Percentiles rank a stretch among this genome's conserved stretches.
Conservation (phyloP, 2,113 vertebrate genomes). For the Callionymus lyra region DNA sequence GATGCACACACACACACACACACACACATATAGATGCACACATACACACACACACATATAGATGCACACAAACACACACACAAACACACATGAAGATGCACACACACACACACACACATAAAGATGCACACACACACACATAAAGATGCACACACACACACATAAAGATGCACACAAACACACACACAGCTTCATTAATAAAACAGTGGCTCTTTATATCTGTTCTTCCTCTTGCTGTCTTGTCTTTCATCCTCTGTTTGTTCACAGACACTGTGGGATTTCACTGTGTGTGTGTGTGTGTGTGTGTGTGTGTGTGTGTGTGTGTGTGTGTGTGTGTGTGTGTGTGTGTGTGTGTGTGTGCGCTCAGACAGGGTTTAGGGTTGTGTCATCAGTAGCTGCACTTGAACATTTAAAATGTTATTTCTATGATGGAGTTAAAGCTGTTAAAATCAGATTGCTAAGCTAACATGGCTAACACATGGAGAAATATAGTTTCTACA, state of each 20-base stretch:
- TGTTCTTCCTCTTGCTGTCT: conserved; percentile 64
- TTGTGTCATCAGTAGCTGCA: conserved; percentile 55
- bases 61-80: too few relatives aligned
- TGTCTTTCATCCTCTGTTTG: conserved; percentile 69
- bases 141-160: conserved; percentile 21
- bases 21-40: too few relatives aligned
- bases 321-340: conserved; percentile 23
- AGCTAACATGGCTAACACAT: too few relatives aligned
- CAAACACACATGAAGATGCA: too few relatives aligned
- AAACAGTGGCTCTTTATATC: conserved; percentile 69
- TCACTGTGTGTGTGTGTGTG: conserved; percentile 28
- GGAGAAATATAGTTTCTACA: too few relatives aligned
- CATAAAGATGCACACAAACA: conserved; percentile 39
- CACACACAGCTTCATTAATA: conserved; percentile 70
- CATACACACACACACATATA: too few relatives aligned
- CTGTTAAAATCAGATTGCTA: too few relatives aligned
- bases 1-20: too few relatives aligned
- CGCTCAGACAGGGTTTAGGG: conserved; percentile 57
- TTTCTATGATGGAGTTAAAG: too few relatives aligned
- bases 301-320: too few relatives aligned
- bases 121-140: too few relatives aligned
- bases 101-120: too few relatives aligned
- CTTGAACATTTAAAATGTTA: conserved; percentile 52
- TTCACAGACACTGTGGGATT: conserved; percentile 65
- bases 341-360: conserved; percentile 30